Base-by-base conservation (phyloP, 2,797 vertebrate species). In the Epinephelus malabaricus region DNA sequence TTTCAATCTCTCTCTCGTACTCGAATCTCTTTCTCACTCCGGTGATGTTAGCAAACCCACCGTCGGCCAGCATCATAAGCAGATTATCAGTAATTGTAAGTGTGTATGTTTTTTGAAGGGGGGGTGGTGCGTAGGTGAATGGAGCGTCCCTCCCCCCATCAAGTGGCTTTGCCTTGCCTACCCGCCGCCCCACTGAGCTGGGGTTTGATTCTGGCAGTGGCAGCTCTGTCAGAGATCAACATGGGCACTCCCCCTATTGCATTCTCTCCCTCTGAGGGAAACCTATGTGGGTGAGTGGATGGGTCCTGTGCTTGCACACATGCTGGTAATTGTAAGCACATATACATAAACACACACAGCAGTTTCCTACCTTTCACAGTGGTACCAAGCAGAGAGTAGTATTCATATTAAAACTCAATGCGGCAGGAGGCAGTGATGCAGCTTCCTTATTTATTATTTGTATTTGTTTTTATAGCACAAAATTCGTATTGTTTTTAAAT, bases 31-130 rank as follows among this genome's bases (percentile, higher is more conserved):
- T 67, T 68, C 23, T 78, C 73, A 23, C 4, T 83, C 53, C 72
- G 7, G 95, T 96, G 95, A 96, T 96, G 95, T 97, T 96, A 95
- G 96, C 95, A 96, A 97, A 97, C 95, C 95, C 96, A 96, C 96
- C 92, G 85, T 93, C 94, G 95, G 94, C 95, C 95, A 94, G 94
- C 95, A 96, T 95, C 94, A 95, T 97, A 96, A 97, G 96, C 95
- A 98, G 96, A 97, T 97, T 97, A 97, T 96, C 94, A 96, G 96
- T 96, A 97, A 97, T 97, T 97, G 96, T 97, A 96, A 96, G 95
- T 97, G 96, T 97, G 96, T 96, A 94, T 96, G 96, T 94, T 95
- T 97, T 96, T 95, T 96, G 91, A 92, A 94, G 51, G 55, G 5
- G 75, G 71, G 68, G 92, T 95, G 95, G 94, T 95, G 94, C 92